A percentile compares a stretch with the other conserved stretches of the same genome.
Conservation (phyloP, 2,113 vertebrate genomes). For the Ciconia stormi region DNA sequence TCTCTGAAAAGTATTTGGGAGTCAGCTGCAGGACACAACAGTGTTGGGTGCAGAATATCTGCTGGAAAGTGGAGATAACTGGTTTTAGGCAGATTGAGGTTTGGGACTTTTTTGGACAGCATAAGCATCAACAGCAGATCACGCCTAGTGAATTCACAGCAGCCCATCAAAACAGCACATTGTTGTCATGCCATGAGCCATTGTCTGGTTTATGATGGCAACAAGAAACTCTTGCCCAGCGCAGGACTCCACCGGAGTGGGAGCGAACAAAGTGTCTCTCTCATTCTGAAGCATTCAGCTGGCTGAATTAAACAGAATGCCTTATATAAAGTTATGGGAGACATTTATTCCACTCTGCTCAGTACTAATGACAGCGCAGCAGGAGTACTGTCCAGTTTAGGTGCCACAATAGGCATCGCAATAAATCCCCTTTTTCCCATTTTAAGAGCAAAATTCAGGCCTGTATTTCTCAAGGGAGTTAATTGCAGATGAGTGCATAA, state of each 20-base stretch:
- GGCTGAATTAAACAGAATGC: neutral
- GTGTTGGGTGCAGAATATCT: neutral
- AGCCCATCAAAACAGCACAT: neutral
- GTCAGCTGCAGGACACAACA: neutral
- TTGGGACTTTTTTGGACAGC: neutral
- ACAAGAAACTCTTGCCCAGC: neutral
- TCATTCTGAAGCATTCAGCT: neutral
- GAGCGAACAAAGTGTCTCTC: neutral
- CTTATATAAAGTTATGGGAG: neutral
- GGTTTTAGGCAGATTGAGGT: neutral
- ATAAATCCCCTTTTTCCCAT: neutral
- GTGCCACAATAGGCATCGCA: neutral
- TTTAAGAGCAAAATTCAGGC: neutral
- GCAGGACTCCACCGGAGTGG: neutral
- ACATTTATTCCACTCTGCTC: neutral
- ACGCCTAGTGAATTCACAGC: neutral
- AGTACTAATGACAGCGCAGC: neutral
- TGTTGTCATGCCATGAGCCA: neutral
- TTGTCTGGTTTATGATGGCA: constrained; percentile 25
- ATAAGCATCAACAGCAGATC: neutral
- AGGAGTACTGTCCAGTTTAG: neutral
- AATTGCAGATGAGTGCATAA: neutral
- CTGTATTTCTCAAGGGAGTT: neutral
- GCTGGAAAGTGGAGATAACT: neutral
- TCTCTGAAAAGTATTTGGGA: neutral